phyloP scores from a whole-genome alignment of 2,888 invertebrate genomes.

The Eristalinus aeneus region DNA sequence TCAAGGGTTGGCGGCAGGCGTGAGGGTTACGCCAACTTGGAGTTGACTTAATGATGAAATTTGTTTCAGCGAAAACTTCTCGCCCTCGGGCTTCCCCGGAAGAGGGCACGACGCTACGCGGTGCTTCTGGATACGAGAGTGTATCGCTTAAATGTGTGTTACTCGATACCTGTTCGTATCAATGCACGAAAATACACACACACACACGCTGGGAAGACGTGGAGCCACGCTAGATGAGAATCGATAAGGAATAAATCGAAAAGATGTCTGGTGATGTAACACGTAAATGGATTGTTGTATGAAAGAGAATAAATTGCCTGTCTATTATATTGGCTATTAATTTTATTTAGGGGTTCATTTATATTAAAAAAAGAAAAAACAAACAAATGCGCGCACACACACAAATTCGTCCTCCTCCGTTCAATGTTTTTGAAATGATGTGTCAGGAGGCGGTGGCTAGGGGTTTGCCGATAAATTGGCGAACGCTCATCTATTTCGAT shows the following conservation, averaged over 20 bases:
- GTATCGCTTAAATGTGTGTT: constrained; percentile 31
- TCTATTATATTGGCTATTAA: constrained; percentile 69
- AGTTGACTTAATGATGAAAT: constrained; percentile 65
- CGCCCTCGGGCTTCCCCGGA: too few relatives aligned
- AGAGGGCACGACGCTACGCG: not conserved
- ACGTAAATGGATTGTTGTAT: constrained; percentile 58
- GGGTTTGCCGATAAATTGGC: not conserved
- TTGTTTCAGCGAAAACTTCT: constrained; percentile 29
- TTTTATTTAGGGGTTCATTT: constrained; percentile 67
- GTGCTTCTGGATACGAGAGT: not conserved
- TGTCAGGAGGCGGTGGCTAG: not conserved
- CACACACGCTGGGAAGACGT: not conserved
- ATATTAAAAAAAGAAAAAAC: constrained; percentile 34
- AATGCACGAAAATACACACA: constrained; percentile 25
- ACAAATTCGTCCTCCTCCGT: not conserved
- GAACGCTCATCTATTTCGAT: not conserved
- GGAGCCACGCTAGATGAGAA: constrained; percentile 9
- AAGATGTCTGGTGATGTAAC: constrained; percentile 47
- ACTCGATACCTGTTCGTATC: constrained; percentile 53
- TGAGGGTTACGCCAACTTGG: constrained; percentile 4
- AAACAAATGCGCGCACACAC: not conserved
- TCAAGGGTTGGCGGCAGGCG: not conserved
- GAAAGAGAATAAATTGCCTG: constrained; percentile 65
- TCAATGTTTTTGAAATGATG: not conserved
- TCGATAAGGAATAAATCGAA: constrained; percentile 56